These are phyloP conservation scores for Venturia canescens DNA, from an alignment of 1,140 invertebrate species.

Conservation along the genomic window DNA sequence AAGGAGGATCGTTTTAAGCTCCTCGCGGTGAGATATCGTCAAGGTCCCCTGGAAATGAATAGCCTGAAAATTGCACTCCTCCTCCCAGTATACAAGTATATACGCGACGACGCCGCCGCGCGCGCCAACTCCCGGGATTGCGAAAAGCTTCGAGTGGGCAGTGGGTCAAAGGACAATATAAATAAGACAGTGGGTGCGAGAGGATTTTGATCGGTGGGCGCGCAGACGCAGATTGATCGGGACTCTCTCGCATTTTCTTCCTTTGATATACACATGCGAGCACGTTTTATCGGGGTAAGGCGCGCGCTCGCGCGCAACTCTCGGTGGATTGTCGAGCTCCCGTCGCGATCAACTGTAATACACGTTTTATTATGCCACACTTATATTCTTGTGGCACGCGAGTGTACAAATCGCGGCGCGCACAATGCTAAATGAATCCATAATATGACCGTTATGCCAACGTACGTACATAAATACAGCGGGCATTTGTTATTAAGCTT, in stretches of 20 bases:
- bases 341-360: slow-evolving; percentile 24
- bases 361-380: slow-evolving; percentile 24
- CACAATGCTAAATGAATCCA: slow-evolving; percentile 19
- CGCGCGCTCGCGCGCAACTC: background rate
- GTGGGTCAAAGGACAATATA: slow-evolving; percentile 10
- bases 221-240: slow-evolving; percentile 13
- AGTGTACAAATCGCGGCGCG: slow-evolving; percentile 11
- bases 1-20: background rate
- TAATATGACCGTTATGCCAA: background rate
- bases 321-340: slow-evolving; percentile 14
- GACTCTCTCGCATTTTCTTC: background rate
- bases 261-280: background rate
- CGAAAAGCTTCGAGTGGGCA: slow-evolving; percentile 17
- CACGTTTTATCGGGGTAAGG: background rate
- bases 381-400: slow-evolving; percentile 14
- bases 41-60: background rate
- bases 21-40: background rate
- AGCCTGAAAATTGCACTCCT: background rate
- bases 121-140: background rate
- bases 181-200: slow-evolving; percentile 8
- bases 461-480: background rate
- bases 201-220: slow-evolving; percentile 15
- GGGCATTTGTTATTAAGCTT: background rate
- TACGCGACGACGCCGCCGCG: too few species aligned
- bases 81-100: background rate